A percentile compares a stretch with the other conserved stretches of the same genome.
phyloP scores from a whole-genome alignment of 1,140 invertebrate species.

The Leguminivora glycinivorella region DNA sequence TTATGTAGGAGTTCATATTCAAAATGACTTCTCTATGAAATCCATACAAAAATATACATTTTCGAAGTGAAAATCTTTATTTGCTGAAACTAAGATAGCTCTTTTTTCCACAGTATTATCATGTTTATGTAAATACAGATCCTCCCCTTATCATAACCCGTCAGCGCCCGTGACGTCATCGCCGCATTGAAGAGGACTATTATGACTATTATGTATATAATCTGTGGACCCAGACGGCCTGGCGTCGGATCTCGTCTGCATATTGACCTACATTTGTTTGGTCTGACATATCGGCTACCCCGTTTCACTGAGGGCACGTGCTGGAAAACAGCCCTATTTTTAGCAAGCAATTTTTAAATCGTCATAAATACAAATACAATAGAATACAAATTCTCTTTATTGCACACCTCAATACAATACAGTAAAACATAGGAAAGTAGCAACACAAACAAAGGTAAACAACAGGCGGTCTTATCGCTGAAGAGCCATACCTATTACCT shows the following conservation, averaged over 20 bases:
- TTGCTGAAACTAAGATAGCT: not conserved
- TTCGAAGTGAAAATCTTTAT: no score
- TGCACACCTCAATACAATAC: no score
- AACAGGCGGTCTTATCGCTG: no score
- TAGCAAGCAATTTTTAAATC: not conserved
- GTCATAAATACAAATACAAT: not conserved
- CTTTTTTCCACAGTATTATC: not conserved
- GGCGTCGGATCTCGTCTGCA: conserved; percentile 1
- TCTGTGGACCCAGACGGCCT: conserved; percentile 2
- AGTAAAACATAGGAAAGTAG: no score
- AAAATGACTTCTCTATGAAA: no score
- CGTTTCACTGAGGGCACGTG: not conserved
- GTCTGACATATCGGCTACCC: not conserved
- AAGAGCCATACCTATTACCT: no score
- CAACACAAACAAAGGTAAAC: no score
- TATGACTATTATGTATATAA: no score
- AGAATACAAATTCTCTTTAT: no score
- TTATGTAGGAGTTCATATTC: no score
- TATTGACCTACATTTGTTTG: not conserved
- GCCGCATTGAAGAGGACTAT: not conserved
- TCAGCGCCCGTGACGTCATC: not conserved
- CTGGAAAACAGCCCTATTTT: not conserved
- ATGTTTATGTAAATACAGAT: conserved; percentile 1
- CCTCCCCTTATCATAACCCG: not conserved
- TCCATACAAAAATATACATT: no score